Conservation (phyloP, 2,888 invertebrate species). For the Leptogaster cylindrica region DNA sequence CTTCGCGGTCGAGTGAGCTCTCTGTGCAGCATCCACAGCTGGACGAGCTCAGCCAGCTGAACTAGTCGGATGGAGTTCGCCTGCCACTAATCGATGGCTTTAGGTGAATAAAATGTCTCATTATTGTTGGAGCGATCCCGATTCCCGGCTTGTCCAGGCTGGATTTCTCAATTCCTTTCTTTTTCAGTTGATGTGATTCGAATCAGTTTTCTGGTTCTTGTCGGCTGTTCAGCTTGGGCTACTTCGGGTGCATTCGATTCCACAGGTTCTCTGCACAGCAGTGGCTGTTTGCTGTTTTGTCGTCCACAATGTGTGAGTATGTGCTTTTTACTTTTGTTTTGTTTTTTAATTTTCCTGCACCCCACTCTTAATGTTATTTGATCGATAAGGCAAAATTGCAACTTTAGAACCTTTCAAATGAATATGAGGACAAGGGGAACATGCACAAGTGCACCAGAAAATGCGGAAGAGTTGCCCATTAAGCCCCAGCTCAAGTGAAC, state of each 20-base stretch:
- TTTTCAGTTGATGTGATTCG: conserved; percentile 26
- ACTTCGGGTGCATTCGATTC: not conserved
- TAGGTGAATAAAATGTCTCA: conserved; percentile 37
- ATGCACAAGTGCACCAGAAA: conserved; percentile 44
- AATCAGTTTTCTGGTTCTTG: conserved; percentile 35
- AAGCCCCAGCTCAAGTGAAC: conserved; percentile 40
- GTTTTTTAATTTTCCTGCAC: not conserved
- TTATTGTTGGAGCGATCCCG: conserved; percentile 12
- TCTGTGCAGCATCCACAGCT: conserved; percentile 40
- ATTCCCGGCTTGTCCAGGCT: not conserved
- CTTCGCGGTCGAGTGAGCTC: conserved; percentile 33
- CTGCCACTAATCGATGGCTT: conserved; percentile 35
- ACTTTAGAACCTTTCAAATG: conserved; percentile 32
- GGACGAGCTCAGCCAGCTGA: no score
- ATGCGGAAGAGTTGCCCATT: conserved; percentile 47
- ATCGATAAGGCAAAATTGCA: conserved; percentile 30
- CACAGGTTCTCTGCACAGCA: not conserved
- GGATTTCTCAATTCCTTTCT: conserved; percentile 29
- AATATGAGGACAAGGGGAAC: conserved; percentile 25
- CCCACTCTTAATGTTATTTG: conserved; percentile 12
- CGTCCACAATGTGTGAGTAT: no score
- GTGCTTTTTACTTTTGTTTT: conserved; percentile 8
- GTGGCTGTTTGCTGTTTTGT: conserved; percentile 35
- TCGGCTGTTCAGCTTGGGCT: conserved; percentile 13
- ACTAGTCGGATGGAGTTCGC: no score